A percentile compares a stretch with the other conserved stretches of the same genome.
Evolutionary conservation across 2,113 vertebrate genomes (phyloP).

Genomic region (Cnemophilus loriae): DNA sequence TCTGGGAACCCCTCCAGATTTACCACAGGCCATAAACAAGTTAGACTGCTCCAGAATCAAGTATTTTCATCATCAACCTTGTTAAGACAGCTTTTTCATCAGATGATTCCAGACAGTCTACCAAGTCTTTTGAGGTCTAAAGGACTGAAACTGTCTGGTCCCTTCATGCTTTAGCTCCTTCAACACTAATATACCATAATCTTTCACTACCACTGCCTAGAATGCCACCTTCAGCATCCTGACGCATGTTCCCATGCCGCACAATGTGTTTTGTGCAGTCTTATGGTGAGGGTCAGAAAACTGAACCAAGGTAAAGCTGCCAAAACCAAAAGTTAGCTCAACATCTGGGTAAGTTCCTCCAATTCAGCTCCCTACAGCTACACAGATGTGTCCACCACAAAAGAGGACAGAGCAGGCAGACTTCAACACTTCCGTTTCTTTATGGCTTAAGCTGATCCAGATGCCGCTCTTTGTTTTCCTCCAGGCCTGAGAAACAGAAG

Average conservation of each 20-base stretch:
- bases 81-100: background rate
- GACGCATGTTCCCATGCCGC: background rate
- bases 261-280: background rate
- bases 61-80: background rate
- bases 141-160: background rate
- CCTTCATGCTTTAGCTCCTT: background rate
- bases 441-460: background rate
- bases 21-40: background rate
- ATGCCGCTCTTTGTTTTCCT: background rate
- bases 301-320: background rate
- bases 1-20: background rate
- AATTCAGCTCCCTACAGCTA: background rate
- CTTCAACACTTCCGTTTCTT: background rate
- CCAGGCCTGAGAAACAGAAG: background rate
- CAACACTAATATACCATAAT: background rate
- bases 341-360: background rate
- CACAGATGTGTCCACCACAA: background rate
- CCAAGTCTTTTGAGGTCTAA: background rate
- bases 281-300: background rate
- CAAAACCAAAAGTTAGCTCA: background rate
- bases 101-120: background rate
- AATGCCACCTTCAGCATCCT: background rate
- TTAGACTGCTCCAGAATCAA: background rate
- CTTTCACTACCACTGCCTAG: background rate
- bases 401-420: background rate